Percentiles rank a stretch among this genome's conserved stretches.
Conservation (phyloP, 2,888 invertebrate genomes). For the Beris chalybata region DNA sequence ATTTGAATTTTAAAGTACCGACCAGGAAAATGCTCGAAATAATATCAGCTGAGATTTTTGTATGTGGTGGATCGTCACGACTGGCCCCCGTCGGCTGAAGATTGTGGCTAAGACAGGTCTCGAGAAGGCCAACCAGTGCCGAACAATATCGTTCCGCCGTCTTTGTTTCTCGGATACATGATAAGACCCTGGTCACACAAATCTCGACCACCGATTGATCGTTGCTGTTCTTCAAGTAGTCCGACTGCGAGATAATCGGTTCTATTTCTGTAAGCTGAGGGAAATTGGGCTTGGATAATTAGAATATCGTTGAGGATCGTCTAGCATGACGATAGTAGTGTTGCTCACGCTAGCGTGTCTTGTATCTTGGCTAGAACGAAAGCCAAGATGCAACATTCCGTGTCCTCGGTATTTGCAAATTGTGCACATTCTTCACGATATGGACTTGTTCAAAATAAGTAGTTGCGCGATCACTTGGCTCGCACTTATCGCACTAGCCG, state of each 20-base stretch:
- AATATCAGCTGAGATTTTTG: constrained; percentile 93
- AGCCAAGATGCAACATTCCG: no score
- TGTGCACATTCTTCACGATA: no score
- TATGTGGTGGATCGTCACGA: constrained; percentile 89
- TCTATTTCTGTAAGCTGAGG: constrained; percentile 70
- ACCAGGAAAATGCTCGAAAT: constrained; percentile 94
- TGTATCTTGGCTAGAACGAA: no score
- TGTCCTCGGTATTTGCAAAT: no score
- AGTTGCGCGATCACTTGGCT: no score
- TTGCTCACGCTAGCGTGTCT: no score
- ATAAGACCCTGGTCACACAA: constrained; percentile 86
- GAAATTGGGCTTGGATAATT: constrained; percentile 8
- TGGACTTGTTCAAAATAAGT: no score
- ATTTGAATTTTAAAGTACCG: constrained; percentile 47
- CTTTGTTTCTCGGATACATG: constrained; percentile 84
- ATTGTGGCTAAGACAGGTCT: constrained; percentile 87
- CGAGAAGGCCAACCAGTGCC: constrained; percentile 79
- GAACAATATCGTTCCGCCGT: constrained; percentile 85
- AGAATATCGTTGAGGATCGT: neutral
- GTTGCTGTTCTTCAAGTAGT: constrained; percentile 83
- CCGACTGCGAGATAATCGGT: constrained; percentile 78
- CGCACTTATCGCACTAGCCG: no score
- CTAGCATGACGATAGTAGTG: no score
- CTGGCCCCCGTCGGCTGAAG: constrained; percentile 69
- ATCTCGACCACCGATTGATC: constrained; percentile 95